phyloP scores from a whole-genome alignment of 2,113 vertebrate species.

The Mugil cephalus region DNA sequence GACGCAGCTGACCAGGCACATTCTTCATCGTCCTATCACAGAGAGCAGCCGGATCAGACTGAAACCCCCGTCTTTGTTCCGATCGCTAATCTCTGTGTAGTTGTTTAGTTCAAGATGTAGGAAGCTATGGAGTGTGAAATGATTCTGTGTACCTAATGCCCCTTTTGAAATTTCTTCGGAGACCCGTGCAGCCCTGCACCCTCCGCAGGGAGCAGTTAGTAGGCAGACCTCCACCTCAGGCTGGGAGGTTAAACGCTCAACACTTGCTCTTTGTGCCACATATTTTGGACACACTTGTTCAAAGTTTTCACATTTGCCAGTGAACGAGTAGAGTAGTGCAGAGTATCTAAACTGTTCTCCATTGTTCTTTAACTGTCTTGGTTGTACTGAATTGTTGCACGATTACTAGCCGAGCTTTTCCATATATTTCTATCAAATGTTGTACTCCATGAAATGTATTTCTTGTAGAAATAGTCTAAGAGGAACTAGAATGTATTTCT shows the following conservation, averaged over 20 bases:
- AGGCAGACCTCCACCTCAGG: not conserved
- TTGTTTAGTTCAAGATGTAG: constrained; percentile 19
- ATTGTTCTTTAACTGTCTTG: too few species aligned
- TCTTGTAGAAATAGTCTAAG: too few species aligned
- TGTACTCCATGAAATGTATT: too few species aligned
- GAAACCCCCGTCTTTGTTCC: constrained; percentile 27
- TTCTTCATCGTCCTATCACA: constrained; percentile 22
- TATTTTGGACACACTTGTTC: not conserved
- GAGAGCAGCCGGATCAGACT: constrained; percentile 15
- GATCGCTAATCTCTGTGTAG: constrained; percentile 28
- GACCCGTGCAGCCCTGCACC: not conserved
- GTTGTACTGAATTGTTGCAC: too few species aligned
- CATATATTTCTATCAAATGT: too few species aligned
- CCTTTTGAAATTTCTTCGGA: constrained; percentile 1
- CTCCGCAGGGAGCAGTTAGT: constrained; percentile 9
- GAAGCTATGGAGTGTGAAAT: constrained; percentile 57
- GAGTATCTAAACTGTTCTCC: too few species aligned
- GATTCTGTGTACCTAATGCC: constrained; percentile 18
- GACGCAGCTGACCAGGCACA: constrained; percentile 23
- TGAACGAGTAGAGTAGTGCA: not conserved
- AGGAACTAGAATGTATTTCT: too few species aligned
- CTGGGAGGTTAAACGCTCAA: constrained; percentile 17
- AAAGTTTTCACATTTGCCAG: not conserved
- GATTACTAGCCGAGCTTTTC: too few species aligned
- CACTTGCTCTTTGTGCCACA: not conserved